Base-by-base conservation (phyloP, 2,113 vertebrate genomes). In the Xyliphius kryptos region DNA sequence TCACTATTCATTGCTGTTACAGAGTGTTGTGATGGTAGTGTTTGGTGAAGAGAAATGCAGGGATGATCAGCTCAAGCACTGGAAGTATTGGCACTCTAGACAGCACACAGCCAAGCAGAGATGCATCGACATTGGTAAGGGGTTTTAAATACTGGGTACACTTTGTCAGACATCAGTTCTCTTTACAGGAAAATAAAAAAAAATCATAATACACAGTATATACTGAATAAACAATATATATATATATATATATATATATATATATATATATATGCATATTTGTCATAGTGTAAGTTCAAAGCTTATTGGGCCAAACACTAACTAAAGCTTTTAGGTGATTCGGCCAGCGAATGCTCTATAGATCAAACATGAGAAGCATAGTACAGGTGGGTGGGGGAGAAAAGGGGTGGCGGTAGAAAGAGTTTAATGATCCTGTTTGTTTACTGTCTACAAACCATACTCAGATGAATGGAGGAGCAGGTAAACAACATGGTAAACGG, bases 11-110 rank as follows among this genome's bases (percentile, higher is more conserved):
- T 12, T 60, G 16, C 52, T 70, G 48, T 20, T 44, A 6, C 80
- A 99, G 96, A 99, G 96, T 16, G 96, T 99, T 26, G 91, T 98
- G 77, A 96, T 99, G 94, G 94, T 98, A 7, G 96, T 98, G 70
- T 98, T 98, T 63, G 95, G 94, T 11, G 96, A 99, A 69, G 96
- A 99, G 83, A 99, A 99, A 82, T 92, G 90, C 80, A 82, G 95
- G 48, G 96, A 99, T 40, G 96, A 99, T 67, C 96, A 99, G 80
- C 87, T 97, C n/a, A 86, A 95, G 68, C 95, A 98, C 74, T 99
- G 96, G 96, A 99, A 97, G 49, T 98, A 98, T 73, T 98, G 96
- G 96, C 96, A 99, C 82, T 97, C 96, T 0, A 87, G 96, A 61
- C 96, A 99, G 75, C 96, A 99, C 85, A 99, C 96, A 0, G 96